phyloP scores from a whole-genome alignment of 2,113 vertebrate genomes.

The Hyperoodon ampullatus region DNA sequence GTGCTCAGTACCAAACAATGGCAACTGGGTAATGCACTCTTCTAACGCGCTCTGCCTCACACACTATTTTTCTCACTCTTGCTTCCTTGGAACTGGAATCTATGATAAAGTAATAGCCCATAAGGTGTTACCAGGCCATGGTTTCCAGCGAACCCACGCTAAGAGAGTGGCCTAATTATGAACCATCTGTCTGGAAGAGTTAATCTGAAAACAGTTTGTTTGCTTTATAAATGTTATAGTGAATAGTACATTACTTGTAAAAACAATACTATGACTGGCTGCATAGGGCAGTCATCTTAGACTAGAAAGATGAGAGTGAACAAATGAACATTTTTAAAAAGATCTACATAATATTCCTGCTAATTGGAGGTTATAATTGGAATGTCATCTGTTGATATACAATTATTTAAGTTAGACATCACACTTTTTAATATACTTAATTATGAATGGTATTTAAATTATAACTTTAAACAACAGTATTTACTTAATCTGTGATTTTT shows the following conservation, averaged over 20 bases:
- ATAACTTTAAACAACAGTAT: background rate
- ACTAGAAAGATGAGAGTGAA: background rate
- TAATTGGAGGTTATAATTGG: background rate
- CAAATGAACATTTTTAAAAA: background rate
- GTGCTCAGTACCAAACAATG: background rate
- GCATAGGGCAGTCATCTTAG: background rate
- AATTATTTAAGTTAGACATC: slow-evolving; percentile 26
- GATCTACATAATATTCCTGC: background rate
- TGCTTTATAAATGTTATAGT: background rate
- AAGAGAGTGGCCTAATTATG: background rate
- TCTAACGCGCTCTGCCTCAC: background rate
- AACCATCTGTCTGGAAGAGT: background rate
- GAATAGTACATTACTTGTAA: background rate
- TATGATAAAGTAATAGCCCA: background rate
- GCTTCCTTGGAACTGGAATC: background rate
- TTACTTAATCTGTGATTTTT: slow-evolving; percentile 31
- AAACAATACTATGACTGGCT: background rate
- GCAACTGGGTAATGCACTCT: background rate
- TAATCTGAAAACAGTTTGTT: background rate
- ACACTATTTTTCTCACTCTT: background rate
- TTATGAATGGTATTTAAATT: slow-evolving; percentile 57
- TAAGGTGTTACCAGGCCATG: background rate
- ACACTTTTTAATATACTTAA: slow-evolving; percentile 36
- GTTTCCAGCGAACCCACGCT: background rate
- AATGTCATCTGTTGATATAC: background rate